Evolutionary conservation across 1,140 invertebrate species (phyloP).

Genomic region (Drosophila nasuta): DNA sequence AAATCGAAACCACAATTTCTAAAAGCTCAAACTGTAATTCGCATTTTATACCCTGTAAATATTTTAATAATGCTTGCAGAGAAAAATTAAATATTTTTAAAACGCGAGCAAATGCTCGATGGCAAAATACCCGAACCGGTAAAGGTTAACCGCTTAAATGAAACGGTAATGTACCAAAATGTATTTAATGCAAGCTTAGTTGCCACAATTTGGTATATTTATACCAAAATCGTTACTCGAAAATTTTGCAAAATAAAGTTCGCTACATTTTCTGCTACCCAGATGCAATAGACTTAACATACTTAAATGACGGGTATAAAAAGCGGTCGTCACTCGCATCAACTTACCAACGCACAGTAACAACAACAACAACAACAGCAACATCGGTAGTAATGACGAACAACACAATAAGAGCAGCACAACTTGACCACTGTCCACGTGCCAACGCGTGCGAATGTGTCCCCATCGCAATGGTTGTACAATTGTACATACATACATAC

Average conservation of each 20-base stretch:
- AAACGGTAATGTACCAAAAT: too few relatives aligned
- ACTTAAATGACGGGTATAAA: slow-evolving; percentile 24
- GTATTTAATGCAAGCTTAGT: too few relatives aligned
- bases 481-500: too few relatives aligned
- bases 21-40: not conserved
- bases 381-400: not conserved
- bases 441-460: slow-evolving; percentile 45
- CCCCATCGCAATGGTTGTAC: slow-evolving; percentile 18
- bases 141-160: not conserved
- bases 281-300: not conserved
- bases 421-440: slow-evolving; percentile 33
- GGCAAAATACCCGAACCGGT: not conserved
- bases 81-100: not conserved
- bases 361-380: slow-evolving; percentile 13
- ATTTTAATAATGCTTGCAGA: not conserved
- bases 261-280: too few relatives aligned
- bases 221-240: too few relatives aligned
- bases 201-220: too few relatives aligned
- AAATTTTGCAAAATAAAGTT: too few relatives aligned
- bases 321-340: slow-evolving; percentile 35
- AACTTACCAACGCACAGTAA: slow-evolving; percentile 39
- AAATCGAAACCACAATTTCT: not conserved
- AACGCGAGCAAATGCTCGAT: not conserved
- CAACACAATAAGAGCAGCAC: slow-evolving; percentile 6
- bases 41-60: slow-evolving; percentile 1